Evolutionary conservation across 1,140 invertebrate genomes (phyloP).

Genomic region (Leptopilina boulardi): DNA sequence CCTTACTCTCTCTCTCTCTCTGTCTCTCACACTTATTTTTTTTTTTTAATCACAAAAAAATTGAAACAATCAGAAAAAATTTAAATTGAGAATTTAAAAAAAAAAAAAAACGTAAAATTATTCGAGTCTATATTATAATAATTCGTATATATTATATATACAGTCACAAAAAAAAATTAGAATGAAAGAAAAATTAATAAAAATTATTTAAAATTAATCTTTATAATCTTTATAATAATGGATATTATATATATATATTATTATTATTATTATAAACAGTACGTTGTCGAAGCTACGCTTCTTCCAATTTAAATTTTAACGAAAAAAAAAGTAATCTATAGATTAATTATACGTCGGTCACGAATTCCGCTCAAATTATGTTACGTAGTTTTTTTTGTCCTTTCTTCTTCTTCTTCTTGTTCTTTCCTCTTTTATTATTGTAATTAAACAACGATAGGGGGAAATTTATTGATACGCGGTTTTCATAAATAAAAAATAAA

Average conservation of each 20-base stretch:
- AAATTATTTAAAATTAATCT: too few relatives aligned
- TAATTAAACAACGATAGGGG: not conserved
- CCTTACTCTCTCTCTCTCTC: constrained; percentile 32
- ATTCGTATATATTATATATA: too few relatives aligned
- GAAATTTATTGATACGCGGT: not conserved
- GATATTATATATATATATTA: too few relatives aligned
- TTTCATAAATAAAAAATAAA: not conserved
- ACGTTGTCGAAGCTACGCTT: constrained; percentile 22
- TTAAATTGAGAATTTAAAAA: not conserved
- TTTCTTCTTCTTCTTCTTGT: too few relatives aligned
- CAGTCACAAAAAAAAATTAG: too few relatives aligned
- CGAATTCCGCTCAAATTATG: constrained; percentile 27
- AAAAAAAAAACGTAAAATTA: not conserved
- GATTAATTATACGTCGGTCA: not conserved
- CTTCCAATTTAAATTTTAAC: constrained; percentile 9
- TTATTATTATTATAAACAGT: not conserved
- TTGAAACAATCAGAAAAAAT: not conserved
- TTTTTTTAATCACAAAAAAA: constrained; percentile 35
- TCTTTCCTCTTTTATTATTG: not conserved
- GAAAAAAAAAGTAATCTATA: not conserved
- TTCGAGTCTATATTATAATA: not conserved
- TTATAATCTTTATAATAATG: too few relatives aligned
- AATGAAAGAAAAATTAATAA: too few relatives aligned
- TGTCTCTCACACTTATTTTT: too few relatives aligned
- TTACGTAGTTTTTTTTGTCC: too few relatives aligned